Evolutionary conservation across 2,113 vertebrate species (phyloP), one percentile per base, ranked within the genome.

Genomic region (Nibea coibor): DNA sequence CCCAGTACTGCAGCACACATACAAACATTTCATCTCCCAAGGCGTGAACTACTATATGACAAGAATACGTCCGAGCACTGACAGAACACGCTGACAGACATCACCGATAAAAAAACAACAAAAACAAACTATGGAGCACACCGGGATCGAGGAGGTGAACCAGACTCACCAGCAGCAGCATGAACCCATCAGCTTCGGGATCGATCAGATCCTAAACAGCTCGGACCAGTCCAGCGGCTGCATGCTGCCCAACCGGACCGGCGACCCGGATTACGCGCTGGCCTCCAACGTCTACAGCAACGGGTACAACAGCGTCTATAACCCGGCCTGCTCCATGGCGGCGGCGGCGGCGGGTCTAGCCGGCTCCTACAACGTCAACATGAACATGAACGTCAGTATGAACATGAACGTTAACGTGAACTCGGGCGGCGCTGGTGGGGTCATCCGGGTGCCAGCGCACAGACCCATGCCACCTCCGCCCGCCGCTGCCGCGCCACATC

Each of bases 201-300:
- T 98, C 81, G 97, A 98, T 78, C 97, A 97, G 93, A 97, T 98
- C 88, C 93, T 98, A 75, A 97, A 97, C 91, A 96, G 94, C 87
- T 94, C 95, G 76, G 97, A 96, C 43, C 95, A 95, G 86, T 94
- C 92, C 31, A 94, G 94, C 81, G 93, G 96, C 75, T 95, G 94
- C 89, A 94, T 96, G 85, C 92, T 96, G 26, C 94, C 94, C 2
- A 95, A 95, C 76, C 94, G 95, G 76, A 87, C 90, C 42, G 93
- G 92, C 17, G 96, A 95, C 19, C 80, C 94, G 87, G 97, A 97
- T 85, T 95, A 92, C 80, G 93, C 95, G 59, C 89, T 95, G 62
- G 93, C 94, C 11, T 82, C 94, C 15, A 96, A 94, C 84, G 89
- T 96, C n/a, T 94, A 96, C 70, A 85, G 94, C 63, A 96, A 95